phyloP scores from a whole-genome alignment of 2,113 vertebrate species.

The Ondatra zibethicus region DNA sequence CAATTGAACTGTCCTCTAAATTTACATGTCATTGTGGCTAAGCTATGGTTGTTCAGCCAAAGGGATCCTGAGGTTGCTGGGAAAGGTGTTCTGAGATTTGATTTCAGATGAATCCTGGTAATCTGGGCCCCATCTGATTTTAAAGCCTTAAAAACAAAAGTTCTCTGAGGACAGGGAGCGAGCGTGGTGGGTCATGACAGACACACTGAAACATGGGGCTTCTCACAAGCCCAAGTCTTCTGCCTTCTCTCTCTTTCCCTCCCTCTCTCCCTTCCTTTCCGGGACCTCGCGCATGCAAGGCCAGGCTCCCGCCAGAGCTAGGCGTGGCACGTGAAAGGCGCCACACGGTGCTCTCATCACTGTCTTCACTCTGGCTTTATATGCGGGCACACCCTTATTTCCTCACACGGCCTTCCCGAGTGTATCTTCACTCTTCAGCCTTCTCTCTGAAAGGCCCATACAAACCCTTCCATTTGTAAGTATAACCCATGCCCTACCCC shows the following conservation, averaged over 20 bases:
- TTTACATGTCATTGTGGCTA: neutral
- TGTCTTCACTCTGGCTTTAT: neutral
- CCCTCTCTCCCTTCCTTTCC: fast-evolving
- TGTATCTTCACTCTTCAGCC: neutral
- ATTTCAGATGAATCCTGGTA: neutral
- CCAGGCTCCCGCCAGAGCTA: neutral
- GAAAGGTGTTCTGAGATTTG: neutral
- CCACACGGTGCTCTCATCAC: neutral
- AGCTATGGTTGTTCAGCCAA: neutral
- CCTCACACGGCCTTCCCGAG: neutral
- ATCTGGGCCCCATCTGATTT: neutral
- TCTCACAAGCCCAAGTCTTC: neutral
- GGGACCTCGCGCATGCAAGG: neutral
- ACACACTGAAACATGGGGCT: neutral
- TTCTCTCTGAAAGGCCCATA: neutral
- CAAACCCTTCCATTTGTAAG: neutral
- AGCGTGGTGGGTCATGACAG: neutral
- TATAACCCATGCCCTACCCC: neutral
- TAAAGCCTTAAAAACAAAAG: conserved; percentile 6
- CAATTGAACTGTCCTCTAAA: neutral
- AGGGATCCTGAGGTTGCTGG: neutral
- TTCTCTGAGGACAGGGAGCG: neutral
- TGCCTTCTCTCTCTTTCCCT: no score
- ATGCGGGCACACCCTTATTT: neutral
- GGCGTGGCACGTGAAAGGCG: no score